Conservation (phyloP, 2,113 vertebrate genomes). For the Illadopsis cleaveri region DNA sequence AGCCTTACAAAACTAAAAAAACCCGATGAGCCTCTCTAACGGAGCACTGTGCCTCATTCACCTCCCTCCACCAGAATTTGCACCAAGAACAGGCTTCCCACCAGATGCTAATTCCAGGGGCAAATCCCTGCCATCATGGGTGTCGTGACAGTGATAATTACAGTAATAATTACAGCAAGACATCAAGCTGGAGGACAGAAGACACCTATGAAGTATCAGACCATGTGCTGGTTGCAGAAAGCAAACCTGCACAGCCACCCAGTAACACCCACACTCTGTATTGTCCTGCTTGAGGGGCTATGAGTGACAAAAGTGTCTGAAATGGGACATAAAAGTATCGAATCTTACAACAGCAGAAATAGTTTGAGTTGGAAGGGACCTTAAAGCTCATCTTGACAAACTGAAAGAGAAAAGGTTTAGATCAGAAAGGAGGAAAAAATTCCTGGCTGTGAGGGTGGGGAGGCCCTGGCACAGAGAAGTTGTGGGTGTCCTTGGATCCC, state of each 20-base stretch:
- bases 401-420: background rate
- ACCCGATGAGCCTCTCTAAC: background rate
- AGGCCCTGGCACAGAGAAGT: background rate
- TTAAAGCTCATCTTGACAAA: background rate
- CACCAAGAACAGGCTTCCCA: background rate
- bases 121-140: background rate
- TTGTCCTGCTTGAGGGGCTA: accelerated
- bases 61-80: background rate
- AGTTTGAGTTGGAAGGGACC: background rate
- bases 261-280: background rate
- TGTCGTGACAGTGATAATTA: too few relatives aligned
- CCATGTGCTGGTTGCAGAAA: background rate
- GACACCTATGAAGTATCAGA: background rate
- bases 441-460: accelerated
- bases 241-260: background rate
- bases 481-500: background rate
- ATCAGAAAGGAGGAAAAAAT: background rate
- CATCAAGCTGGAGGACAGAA: background rate
- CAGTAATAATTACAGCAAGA: background rate
- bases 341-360: background rate
- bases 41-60: background rate
- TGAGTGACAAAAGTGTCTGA: background rate
- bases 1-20: background rate
- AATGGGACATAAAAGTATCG: background rate
- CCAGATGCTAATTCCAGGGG: background rate